Base-by-base conservation (phyloP, 2,888 invertebrate genomes). In the Melinaea menophilus region DNA sequence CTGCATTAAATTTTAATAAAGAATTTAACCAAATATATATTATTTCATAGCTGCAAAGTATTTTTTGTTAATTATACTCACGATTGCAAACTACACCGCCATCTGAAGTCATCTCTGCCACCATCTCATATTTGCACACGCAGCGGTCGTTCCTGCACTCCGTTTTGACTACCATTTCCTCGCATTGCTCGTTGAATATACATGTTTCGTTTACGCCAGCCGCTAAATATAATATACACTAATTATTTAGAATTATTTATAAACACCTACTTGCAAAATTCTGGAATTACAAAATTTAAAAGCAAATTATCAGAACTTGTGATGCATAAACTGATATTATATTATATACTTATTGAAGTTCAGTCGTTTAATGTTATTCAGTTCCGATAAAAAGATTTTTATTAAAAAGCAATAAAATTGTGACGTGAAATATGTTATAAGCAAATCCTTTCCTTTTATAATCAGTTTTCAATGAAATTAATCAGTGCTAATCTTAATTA, bases 171-270 rank as follows among this genome's bases (percentile, higher is more conserved):
- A 94, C 93, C 72, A 91, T 90, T 67, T 92, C 91, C 80, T 96
- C 96, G 89, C 96, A 96, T 88, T 97, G 96, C 81, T 95, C 95
- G 84, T 94, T 94, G 91, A 96, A 97, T 80, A 92, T 93, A 79
- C 96, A 97, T 56, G 94, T 92, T 80, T 96, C 96, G 91, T 96
- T 96, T 76, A 96, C 93, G 71, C 93, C 92, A 59, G 93, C 94
- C 83, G 93, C 96, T 97, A 92, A 46, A 92, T 92, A 71, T 11
- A 7, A 4, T 22, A 7, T n/a, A 22, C 48, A 33, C 5, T 9
- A 58, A 56, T 35, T 37, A 13, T 41, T 41, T 22, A 12, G 12
- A 35, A 7, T 34, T 13, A 7, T 4, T 55, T 7, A 9, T 56
- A 22, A 7, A 55, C n/a, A 22, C 22, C 22, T 22, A 22, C 1